Evolutionary conservation across 2,888 invertebrate species (phyloP).

Genomic region (Lepeophtheirus nordmannii): DNA sequence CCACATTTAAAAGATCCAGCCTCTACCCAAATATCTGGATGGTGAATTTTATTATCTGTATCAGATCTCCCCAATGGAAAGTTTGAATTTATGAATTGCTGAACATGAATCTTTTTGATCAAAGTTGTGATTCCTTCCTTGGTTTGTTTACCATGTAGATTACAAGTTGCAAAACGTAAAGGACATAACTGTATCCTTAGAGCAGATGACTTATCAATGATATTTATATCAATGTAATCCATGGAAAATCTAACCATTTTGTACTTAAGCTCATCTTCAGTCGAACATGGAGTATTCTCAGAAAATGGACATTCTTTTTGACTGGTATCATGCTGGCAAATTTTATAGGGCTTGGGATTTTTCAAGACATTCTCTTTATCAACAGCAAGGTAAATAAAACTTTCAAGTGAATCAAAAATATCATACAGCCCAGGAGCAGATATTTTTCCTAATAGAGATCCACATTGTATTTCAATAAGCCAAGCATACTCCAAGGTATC

Average conservation of each 20-base stretch:
- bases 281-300: constrained; percentile 45
- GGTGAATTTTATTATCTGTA: constrained; percentile 26
- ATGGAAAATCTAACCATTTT: constrained; percentile 74
- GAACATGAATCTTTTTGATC: constrained; percentile 53
- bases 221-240: constrained; percentile 71
- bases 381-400: constrained; percentile 62
- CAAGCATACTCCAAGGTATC: constrained; percentile 95
- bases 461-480: constrained; percentile 84
- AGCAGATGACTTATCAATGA: constrained; percentile 12
- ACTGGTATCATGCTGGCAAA: constrained; percentile 61
- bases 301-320: constrained; percentile 45
- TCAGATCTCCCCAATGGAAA: constrained; percentile 18
- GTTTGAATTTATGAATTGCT: constrained; percentile 40
- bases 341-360: constrained; percentile 58
- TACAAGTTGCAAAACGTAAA: constrained; percentile 71
- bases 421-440: constrained; percentile 49
- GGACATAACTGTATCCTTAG: constrained; percentile 51
- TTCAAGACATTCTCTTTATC: constrained; percentile 79
- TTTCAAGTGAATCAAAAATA: constrained; percentile 70
- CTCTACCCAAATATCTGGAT: constrained; percentile 55
- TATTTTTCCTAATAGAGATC: constrained; percentile 69
- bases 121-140: constrained; percentile 75
- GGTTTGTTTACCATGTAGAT: constrained; percentile 82
- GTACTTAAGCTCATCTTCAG: constrained; percentile 74
- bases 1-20: constrained; percentile 79